A percentile compares a stretch with the other conserved stretches of the same genome.
phyloP scores from a whole-genome alignment of 2,888 invertebrate genomes.

The Ischnus inquisitorius region DNA sequence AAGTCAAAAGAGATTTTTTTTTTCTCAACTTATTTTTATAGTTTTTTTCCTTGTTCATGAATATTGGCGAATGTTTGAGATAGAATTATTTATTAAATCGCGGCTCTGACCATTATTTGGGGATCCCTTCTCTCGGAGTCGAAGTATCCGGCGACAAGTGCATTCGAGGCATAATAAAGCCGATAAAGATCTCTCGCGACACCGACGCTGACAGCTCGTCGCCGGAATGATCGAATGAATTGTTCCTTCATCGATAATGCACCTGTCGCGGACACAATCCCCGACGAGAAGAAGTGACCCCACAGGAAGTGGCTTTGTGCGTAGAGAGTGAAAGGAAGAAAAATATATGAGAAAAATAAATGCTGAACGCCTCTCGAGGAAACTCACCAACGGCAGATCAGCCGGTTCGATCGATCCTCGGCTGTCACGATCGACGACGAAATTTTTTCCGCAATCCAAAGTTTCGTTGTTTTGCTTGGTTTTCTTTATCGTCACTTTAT shows the following conservation, averaged over 20 bases:
- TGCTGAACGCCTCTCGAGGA: slow-evolving; percentile 12
- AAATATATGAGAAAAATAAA: slow-evolving; percentile 21
- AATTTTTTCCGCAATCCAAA: slow-evolving; percentile 29
- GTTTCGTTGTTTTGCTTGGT: not conserved
- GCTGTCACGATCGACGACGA: slow-evolving; percentile 56
- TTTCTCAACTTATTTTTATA: not conserved
- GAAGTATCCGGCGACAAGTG: slow-evolving; percentile 50
- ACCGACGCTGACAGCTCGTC: slow-evolving; percentile 27
- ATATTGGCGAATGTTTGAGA: not conserved
- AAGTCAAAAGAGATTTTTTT: slow-evolving; percentile 48
- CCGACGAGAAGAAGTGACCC: slow-evolving; percentile 37
- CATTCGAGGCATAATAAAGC: slow-evolving; percentile 13
- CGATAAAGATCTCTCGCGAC: slow-evolving; percentile 1
- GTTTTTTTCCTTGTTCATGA: slow-evolving; percentile 40
- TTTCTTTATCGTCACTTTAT: slow-evolving; percentile 17
- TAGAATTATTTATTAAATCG: not conserved
- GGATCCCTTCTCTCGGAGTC: not conserved
- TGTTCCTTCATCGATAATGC: slow-evolving; percentile 21
- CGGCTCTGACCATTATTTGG: slow-evolving; percentile 19
- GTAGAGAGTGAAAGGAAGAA: slow-evolving; percentile 2
- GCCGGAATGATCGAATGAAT: slow-evolving; percentile 9
- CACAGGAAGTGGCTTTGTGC: slow-evolving; percentile 1
- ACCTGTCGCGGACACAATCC: slow-evolving; percentile 54
- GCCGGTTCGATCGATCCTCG: slow-evolving; percentile 70
- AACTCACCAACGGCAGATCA: slow-evolving; percentile 77